These are phyloP conservation scores for Drosophila macrospina DNA, from an alignment of 2,888 invertebrate species.

Conservation along the genomic window DNA sequence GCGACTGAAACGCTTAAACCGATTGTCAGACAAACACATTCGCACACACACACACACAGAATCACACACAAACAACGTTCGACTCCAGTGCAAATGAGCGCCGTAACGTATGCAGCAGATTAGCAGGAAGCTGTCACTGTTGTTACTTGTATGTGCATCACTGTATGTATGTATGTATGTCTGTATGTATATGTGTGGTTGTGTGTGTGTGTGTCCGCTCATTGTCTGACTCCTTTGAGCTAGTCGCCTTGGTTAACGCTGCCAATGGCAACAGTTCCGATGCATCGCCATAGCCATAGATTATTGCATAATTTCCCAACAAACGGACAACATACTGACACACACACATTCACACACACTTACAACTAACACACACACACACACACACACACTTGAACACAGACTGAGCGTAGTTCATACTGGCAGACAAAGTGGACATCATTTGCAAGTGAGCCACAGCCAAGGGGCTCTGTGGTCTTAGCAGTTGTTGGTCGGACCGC, in stretches of 20 bases:
- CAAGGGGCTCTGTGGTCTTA: conserved; percentile 22
- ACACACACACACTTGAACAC: conserved; percentile 10
- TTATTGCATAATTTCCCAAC: conserved; percentile 75
- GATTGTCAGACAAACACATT: conserved; percentile 49
- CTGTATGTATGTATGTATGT: conserved; percentile 7
- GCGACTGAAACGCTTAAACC: conserved; percentile 57
- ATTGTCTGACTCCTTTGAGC: conserved; percentile 51
- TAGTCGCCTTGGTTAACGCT: conserved; percentile 52
- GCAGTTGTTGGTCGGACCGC: conserved; percentile 7
- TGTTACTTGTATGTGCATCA: conserved; percentile 12
- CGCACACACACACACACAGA: conserved; percentile 33
- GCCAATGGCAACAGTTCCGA: conserved; percentile 75
- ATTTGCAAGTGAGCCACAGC: conserved; percentile 69
- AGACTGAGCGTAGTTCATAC: conserved; percentile 6
- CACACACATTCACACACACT: conserved; percentile 11
- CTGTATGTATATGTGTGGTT: conserved; percentile 16
- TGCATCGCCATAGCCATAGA: conserved; percentile 69
- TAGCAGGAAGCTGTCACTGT: conserved; percentile 41
- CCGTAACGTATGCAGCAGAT: conserved; percentile 74
- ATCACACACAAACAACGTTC: not conserved
- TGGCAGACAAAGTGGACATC: conserved; percentile 63
- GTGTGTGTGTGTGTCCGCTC: conserved; percentile 18
- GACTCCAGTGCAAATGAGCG: conserved; percentile 35
- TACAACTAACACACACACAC: conserved; percentile 20
- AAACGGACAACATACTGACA: conserved; percentile 29